Evolutionary conservation across 2,888 invertebrate genomes (phyloP).

Genomic region (Sinelater perroti): DNA sequence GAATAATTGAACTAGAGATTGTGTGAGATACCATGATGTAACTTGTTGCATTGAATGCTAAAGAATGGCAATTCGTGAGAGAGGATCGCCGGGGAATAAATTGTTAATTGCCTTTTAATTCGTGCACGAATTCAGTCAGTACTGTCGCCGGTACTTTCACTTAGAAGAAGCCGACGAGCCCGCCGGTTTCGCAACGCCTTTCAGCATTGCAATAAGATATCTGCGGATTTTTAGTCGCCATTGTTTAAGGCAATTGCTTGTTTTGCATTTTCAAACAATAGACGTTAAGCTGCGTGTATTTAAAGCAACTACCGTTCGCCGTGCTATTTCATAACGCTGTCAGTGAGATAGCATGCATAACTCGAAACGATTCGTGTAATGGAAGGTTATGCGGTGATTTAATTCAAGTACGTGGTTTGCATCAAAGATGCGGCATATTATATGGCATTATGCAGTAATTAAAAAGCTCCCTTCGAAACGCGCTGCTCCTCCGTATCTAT

Average conservation of each 20-base stretch:
- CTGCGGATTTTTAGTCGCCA: neutral
- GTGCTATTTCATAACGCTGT: too few relatives aligned
- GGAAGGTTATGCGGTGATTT: too few relatives aligned
- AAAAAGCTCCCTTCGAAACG: too few relatives aligned
- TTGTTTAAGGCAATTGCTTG: neutral
- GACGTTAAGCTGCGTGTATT: neutral
- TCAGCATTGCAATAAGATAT: conserved; percentile 3
- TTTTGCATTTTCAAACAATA: conserved; percentile 10
- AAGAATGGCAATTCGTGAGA: conserved; percentile 4
- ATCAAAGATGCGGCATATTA: too few relatives aligned
- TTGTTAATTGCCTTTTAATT: conserved; percentile 5
- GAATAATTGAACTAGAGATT: conserved; percentile 17
- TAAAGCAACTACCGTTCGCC: too few relatives aligned
- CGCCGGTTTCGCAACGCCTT: neutral
- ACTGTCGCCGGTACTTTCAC: conserved; percentile 9
- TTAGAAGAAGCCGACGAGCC: neutral
- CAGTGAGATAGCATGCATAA: too few relatives aligned
- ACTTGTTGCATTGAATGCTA: neutral
- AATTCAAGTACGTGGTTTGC: too few relatives aligned
- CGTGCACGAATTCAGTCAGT: conserved; percentile 1
- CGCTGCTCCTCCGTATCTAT: too few relatives aligned
- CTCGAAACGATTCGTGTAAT: too few relatives aligned
- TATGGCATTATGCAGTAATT: too few relatives aligned
- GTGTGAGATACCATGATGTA: conserved; percentile 17
- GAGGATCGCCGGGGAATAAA: neutral